A percentile compares a stretch with the other conserved stretches of the same genome.
Conservation (phyloP, 2,113 vertebrate genomes). For the Willisornis vidua region DNA sequence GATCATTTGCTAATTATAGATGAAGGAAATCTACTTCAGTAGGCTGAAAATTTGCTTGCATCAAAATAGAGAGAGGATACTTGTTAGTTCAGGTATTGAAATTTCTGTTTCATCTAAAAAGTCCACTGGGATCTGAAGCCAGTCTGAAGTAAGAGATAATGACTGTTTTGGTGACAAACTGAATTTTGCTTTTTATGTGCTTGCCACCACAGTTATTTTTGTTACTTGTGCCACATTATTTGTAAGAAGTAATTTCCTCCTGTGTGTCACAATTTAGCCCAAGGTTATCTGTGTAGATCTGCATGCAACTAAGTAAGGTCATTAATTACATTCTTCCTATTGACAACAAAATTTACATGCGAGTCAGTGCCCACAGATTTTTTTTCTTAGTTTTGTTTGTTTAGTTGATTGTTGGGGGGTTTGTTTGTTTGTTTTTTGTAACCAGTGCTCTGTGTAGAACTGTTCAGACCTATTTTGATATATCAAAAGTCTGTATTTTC, state of each 20-base stretch:
- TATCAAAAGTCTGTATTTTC: background rate
- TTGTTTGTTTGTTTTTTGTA: background rate
- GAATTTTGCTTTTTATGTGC: background rate
- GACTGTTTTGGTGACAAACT: background rate
- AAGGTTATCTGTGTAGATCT: background rate
- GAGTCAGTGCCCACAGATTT: background rate
- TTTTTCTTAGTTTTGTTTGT: background rate
- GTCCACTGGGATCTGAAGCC: background rate
- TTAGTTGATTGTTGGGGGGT: no score
- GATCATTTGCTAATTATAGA: background rate
- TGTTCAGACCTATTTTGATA: background rate
- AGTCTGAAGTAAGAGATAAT: background rate
- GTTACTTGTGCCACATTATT: background rate
- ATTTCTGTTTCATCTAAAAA: background rate
- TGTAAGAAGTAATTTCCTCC: background rate
- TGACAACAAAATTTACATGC: background rate
- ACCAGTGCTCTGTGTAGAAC: background rate
- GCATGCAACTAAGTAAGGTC: background rate
- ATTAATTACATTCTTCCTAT: background rate
- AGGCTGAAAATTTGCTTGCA: background rate
- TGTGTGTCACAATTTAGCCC: background rate
- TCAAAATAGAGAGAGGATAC: background rate
- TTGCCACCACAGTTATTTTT: background rate
- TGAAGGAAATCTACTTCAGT: background rate
- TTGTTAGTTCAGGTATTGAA: background rate